These are phyloP conservation scores for Atethmia centrago DNA, from an alignment of 2,888 invertebrate genomes.

Conservation along the genomic window DNA sequence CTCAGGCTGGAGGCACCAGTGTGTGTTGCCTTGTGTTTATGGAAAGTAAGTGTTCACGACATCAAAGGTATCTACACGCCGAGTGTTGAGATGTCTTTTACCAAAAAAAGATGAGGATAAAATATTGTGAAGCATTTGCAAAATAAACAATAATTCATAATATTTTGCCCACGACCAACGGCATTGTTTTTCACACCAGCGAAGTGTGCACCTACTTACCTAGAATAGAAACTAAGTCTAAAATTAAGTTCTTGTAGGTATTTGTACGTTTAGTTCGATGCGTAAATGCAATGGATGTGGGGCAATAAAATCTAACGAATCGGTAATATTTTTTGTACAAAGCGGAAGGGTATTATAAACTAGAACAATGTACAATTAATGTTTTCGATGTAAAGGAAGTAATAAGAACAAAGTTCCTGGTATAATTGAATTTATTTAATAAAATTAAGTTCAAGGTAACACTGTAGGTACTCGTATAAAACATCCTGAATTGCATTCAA, in stretches of 20 bases:
- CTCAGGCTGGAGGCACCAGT: conserved; percentile 44
- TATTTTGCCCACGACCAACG: no score
- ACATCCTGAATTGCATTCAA: conserved; percentile 23
- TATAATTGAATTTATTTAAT: conserved; percentile 62
- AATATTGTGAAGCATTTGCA: neutral
- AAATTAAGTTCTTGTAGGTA: neutral
- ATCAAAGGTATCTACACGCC: neutral
- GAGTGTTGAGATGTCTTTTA: conserved; percentile 17
- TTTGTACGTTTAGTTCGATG: neutral
- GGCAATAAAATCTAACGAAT: conserved; percentile 18
- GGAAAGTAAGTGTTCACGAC: conserved; percentile 57
- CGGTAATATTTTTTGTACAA: conserved; percentile 24
- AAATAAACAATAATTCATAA: neutral
- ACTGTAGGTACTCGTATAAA: conserved; percentile 1
- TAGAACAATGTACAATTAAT: conserved; percentile 57
- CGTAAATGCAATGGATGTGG: no score
- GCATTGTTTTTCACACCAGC: no score
- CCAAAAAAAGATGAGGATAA: conserved; percentile 11
- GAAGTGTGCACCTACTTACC: neutral
- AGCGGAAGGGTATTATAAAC: conserved; percentile 44
- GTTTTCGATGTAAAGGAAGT: conserved; percentile 62
- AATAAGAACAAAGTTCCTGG: conserved; percentile 61
- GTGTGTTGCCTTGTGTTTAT: conserved; percentile 64
- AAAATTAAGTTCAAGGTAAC: conserved; percentile 62
- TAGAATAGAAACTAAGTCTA: neutral